Conservation (phyloP, 2,113 vertebrate species). For the Meleagris gallopavo region DNA sequence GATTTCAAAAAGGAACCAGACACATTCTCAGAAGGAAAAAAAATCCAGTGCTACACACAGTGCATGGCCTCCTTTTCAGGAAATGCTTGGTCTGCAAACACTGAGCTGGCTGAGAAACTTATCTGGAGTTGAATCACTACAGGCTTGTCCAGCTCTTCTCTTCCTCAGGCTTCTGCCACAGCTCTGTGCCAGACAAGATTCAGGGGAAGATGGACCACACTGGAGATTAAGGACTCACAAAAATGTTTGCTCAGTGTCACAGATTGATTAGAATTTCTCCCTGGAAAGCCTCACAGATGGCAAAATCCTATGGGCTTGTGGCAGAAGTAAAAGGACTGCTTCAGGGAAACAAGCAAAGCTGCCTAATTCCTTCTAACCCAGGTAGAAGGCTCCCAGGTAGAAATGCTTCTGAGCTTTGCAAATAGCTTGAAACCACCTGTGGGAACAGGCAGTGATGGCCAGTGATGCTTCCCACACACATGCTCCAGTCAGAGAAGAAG, state of each 20-base stretch:
- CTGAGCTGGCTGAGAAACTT: background rate
- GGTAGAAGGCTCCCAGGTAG: background rate
- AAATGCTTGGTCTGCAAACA: slow-evolving; percentile 30
- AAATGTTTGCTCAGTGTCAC: background rate
- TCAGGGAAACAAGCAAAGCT: background rate
- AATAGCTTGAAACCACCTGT: background rate
- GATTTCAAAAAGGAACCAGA: background rate
- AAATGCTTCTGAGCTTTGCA: background rate
- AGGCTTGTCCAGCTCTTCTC: background rate
- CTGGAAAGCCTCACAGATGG: background rate
- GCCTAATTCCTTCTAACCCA: background rate
- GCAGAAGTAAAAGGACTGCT: background rate
- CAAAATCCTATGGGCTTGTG: background rate
- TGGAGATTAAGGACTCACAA: background rate
- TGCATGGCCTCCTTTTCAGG: background rate
- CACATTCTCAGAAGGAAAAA: background rate
- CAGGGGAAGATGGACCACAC: background rate
- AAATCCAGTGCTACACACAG: background rate
- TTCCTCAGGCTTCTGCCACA: background rate
- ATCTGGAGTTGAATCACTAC: background rate
- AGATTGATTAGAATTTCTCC: background rate
- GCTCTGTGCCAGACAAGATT: background rate
- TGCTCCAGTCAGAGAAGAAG: background rate
- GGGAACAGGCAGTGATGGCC: background rate
- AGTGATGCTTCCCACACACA: background rate